phyloP scores from a whole-genome alignment of 2,888 invertebrate genomes.

The Biston stratarius region DNA sequence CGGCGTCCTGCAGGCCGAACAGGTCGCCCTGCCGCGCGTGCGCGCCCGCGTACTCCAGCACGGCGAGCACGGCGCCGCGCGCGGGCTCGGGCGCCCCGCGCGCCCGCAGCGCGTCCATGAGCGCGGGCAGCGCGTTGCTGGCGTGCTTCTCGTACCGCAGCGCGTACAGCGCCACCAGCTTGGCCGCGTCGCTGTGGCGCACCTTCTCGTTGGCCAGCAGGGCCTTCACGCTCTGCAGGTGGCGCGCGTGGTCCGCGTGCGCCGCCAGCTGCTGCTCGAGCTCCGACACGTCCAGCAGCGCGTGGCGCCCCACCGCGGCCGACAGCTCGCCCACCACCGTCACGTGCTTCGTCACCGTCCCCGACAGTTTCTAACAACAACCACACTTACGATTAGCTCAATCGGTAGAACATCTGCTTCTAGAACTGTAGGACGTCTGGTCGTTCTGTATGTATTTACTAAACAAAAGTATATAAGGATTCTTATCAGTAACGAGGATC shows the following conservation, averaged over 20 bases:
- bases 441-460: too few relatives aligned
- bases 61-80: slow-evolving; percentile 85
- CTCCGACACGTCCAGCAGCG: slow-evolving; percentile 96
- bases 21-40: slow-evolving; percentile 93
- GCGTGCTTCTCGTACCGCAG: slow-evolving; percentile 96
- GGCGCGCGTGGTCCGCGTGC: slow-evolving; percentile 93
- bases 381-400: neutral
- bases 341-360: slow-evolving; percentile 98
- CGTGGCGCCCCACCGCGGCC: slow-evolving; percentile 90
- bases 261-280: slow-evolving; percentile 97
- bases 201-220: slow-evolving; percentile 91
- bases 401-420: too few relatives aligned
- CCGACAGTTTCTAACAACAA: slow-evolving; percentile 91
- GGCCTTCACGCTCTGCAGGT: slow-evolving; percentile 92
- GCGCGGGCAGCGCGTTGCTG: slow-evolving; percentile 90
- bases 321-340: slow-evolving; percentile 98
- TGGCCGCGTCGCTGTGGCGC: slow-evolving; percentile 92
- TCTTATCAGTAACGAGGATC: too few relatives aligned
- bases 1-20: slow-evolving; percentile 93
- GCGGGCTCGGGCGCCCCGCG: slow-evolving; percentile 66
- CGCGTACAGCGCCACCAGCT: slow-evolving; percentile 96
- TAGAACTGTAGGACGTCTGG: too few relatives aligned
- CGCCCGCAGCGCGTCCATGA: slow-evolving; percentile 85
- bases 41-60: slow-evolving; percentile 94
- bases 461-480: too few relatives aligned